Evolutionary conservation across 2,797 vertebrate genomes (phyloP), one percentile per base, ranked within the genome.

Genomic region (Lagothrix lagotricha): DNA sequence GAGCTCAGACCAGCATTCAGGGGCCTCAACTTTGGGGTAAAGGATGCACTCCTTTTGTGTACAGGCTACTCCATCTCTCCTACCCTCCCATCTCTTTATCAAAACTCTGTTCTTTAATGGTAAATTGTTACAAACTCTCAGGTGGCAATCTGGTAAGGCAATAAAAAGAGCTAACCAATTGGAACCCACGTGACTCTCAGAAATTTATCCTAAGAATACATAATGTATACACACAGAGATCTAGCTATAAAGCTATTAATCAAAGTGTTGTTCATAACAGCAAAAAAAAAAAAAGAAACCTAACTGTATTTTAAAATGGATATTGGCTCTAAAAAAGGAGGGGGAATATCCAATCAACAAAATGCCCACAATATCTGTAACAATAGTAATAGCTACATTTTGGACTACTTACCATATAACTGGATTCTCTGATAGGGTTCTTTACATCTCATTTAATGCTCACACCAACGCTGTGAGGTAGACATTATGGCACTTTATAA

Each of bases 391-490:
- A 85, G 26, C 13, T 83, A 64, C 5, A 84, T 41, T 85, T 86
- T 93, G 46, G 33, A 76, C 41, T 26, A 61, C n/a, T 86, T 85
- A 85, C 5, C 22, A 76, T 48, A 84, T 9, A 83, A 67, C 24
- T 48, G 33, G 54, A 64, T 82, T 36, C 48, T 92, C 88, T 73
- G 36, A 19, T 33, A 95, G 52, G 24, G 24, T 75, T 92, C 88
- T 91, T 88, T 85, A 28, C 30, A 88, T 79, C 19, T 92, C 80
- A 94, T 67, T 79, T 93, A 93, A 77, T 75, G 72, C 14, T 92
- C 85, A 95, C 46, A 94, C 61, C 41, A 96, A 84, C 7, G 52
- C 54, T 58, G 26, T 82, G 13, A 92, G 30, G 26, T 75, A 93
- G 41, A 80, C 73, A 44, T 50, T 50, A n/a, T 9, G 4, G 48